Conservation (phyloP, 2,113 vertebrate species). For the Lepus europaeus region DNA sequence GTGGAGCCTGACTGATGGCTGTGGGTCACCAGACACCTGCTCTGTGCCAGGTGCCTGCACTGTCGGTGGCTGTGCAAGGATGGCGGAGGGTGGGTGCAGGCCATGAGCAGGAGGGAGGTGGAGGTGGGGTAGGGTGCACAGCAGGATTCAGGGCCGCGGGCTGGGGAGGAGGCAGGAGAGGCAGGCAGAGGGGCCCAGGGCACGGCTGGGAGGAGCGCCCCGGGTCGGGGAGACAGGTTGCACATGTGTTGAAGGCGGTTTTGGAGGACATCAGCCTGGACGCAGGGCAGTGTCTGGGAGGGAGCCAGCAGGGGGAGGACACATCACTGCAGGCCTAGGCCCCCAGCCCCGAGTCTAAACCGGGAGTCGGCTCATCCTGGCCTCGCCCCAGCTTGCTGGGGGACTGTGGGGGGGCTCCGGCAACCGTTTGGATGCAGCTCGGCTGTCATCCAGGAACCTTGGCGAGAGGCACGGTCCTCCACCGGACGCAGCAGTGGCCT, state of each 20-base stretch:
- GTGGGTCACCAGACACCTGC: accelerated
- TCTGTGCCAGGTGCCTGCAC: not conserved
- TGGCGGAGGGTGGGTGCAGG: accelerated
- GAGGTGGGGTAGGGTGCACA: not conserved
- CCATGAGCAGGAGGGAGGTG: not conserved
- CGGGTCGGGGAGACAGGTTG: accelerated
- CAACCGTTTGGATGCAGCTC: not conserved
- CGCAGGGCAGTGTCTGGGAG: not conserved
- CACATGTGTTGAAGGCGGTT: accelerated
- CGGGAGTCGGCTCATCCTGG: not conserved
- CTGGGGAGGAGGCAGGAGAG: not conserved
- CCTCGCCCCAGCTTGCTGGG: not conserved
- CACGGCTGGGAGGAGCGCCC: not conserved
- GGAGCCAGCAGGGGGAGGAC: not conserved
- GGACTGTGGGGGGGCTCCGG: not conserved
- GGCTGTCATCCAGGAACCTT: not conserved
- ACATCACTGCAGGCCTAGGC: not conserved
- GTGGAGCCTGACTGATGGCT: accelerated
- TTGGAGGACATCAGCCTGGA: not conserved
- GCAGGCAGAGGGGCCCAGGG: accelerated
- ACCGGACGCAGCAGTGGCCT: no score
- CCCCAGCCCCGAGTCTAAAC: not conserved
- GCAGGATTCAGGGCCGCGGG: accelerated
- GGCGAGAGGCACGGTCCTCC: no score
- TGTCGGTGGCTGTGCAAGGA: accelerated